phyloP scores from a whole-genome alignment of 2,113 vertebrate species.

The Rhynchomys soricoides region DNA sequence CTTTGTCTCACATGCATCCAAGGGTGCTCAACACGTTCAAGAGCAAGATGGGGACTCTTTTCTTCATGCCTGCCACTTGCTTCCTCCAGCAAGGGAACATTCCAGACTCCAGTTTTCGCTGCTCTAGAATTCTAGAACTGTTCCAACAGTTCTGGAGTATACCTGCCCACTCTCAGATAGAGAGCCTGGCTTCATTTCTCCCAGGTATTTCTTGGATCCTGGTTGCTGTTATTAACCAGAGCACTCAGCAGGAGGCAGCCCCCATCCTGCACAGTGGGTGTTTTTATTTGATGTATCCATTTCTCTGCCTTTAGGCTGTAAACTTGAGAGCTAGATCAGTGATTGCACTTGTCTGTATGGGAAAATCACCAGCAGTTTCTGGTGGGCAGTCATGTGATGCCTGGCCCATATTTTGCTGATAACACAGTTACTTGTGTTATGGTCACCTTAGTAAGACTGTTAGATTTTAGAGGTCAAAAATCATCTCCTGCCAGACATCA shows the following conservation, averaged over 20 bases:
- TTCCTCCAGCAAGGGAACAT: not conserved
- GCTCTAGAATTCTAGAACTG: too few relatives aligned
- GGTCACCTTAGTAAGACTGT: not conserved
- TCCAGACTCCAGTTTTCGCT: not conserved
- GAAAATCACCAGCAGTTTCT: not conserved
- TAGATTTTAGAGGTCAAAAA: constrained; percentile 49
- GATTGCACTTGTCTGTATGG: not conserved
- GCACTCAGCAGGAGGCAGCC: not conserved
- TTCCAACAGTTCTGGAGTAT: not conserved
- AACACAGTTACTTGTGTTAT: not conserved
- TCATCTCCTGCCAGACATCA: not conserved
- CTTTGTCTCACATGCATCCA: not conserved
- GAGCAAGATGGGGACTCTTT: not conserved
- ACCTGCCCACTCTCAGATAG: not conserved
- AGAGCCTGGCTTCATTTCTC: not conserved
- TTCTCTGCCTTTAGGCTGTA: not conserved
- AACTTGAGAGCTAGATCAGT: not conserved
- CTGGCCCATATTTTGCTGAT: not conserved
- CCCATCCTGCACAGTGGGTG: not conserved
- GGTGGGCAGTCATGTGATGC: not conserved
- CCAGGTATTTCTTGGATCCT: not conserved
- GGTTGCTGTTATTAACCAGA: not conserved
- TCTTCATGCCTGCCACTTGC: not conserved
- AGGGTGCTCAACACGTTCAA: not conserved
- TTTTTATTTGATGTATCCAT: not conserved